A percentile compares a stretch with the other conserved stretches of the same genome.
Evolutionary conservation across 1,140 invertebrate species (phyloP).

Genomic region (Scaptomyza graminum): DNA sequence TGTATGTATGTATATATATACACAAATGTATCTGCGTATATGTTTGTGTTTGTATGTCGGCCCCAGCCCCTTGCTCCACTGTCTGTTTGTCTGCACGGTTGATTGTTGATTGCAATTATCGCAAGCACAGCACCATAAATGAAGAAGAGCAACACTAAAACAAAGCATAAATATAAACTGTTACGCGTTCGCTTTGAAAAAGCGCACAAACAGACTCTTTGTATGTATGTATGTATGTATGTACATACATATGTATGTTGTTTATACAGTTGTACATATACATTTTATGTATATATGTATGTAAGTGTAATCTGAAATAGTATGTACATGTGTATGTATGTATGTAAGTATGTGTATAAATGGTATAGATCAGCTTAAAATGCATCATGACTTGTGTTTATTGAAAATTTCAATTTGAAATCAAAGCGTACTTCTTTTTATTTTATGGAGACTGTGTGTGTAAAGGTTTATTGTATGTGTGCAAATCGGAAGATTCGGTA

Average conservation of each 20-base stretch:
- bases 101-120: slow-evolving; percentile 68
- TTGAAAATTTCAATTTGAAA: too few species aligned
- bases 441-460: not conserved
- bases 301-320: not conserved
- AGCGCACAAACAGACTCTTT: slow-evolving; percentile 5
- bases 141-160: slow-evolving; percentile 54
- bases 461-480: slow-evolving; percentile 3
- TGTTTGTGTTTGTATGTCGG: not conserved
- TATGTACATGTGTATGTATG: not conserved
- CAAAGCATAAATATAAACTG: slow-evolving; percentile 58
- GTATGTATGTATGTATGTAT: not conserved
- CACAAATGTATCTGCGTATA: not conserved
- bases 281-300: not conserved
- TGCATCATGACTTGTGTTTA: not conserved
- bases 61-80: not conserved
- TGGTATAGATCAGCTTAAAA: too few species aligned
- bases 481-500: not conserved
- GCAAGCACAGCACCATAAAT: slow-evolving; percentile 61
- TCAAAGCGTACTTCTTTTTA: too few species aligned
- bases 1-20: slow-evolving; percentile 1
- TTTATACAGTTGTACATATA: slow-evolving; percentile 13
- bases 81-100: slow-evolving; percentile 30
- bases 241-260: not conserved
- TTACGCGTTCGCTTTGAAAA: slow-evolving; percentile 67
- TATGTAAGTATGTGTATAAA: slow-evolving; percentile 10